Evolutionary conservation across 2,797 vertebrate species (phyloP), one percentile per base, ranked within the genome.

Genomic region (Hydrolagus colliei): DNA sequence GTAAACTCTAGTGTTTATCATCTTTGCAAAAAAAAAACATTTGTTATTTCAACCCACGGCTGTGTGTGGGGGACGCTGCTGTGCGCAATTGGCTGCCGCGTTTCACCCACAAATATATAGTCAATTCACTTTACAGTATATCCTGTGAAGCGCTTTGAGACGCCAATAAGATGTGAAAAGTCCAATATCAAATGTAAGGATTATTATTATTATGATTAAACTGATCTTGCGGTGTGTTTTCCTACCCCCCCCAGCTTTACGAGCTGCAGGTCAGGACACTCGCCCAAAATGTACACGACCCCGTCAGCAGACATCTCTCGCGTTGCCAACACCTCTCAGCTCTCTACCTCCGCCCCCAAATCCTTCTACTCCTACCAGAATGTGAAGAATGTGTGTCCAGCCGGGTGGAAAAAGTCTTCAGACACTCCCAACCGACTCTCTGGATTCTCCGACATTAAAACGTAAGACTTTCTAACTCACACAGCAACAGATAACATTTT

Each of bases 291-390:
- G 71, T 96, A 95, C 90, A 96, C 95, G 89, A 92, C 92, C 1
- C 92, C 95, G 0, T 86, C 90, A 0, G 20, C 89, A 0, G 95
- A 97, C 22, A 92, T 93, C 78, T 86, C 92, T 0, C 91, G 90
- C 59, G 89, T 92, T 9, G 88, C 93, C 5, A 93, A 93, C 87
- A 87, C 93, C 59, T 87, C 92, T 32, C 94, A 93, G 90, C 92
- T 97, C 61, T 97, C 96, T 0, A 93, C 94, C 91, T 97, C 96
- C 0, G 95, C 95, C 87, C 96, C 96, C 86, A 97, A 97, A 88
- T 92, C 95, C 80, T 95, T 94, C 65, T 96, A 95, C 78, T 93
- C 93, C 88, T 96, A 96, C 90, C 92, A 92, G 82, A 88, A 88
- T 0, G 14, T 87, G 82, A 89, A 89, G 86, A 92, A 85, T 90